Evolutionary conservation across 1,140 invertebrate species (phyloP), one percentile per base, ranked within the genome.

Genomic region (Dolichoris vasculosae): DNA sequence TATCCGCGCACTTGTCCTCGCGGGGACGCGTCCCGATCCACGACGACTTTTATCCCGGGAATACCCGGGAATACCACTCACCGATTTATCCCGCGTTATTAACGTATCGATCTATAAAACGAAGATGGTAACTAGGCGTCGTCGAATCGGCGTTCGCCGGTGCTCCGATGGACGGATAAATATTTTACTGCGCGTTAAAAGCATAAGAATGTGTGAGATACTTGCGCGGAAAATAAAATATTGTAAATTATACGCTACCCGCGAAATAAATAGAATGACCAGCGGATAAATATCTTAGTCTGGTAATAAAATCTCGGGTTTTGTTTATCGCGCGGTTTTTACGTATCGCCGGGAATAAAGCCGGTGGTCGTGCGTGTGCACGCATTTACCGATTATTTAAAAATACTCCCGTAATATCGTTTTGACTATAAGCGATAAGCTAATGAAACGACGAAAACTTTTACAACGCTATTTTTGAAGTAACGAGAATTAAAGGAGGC

Each of bases 251-350:
- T 32, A 20, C 40, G 7, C 38, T 9, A 38, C 6, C 69, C 38
- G 69, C 40, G 69, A n/a, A 73, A 43, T 73, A 73, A 43, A 73
- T 73, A 73, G 69, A 73, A 73, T 73, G 69, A 43, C 38, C 40
- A 73, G 7, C 69, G 11, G 69, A 73, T 73, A 73, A 73, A 73
- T 73, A 73, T 73, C 69, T 73, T 43, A 43, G 69, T 43, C 40
- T 20, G 69, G 69, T n/a, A 43, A 43, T 73, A 73, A 73, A 73
- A 73, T 73, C 69, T 73, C 69, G 23, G n/a, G 38, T n/a, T 43
- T 26, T 17, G 69, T 40, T 73, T 73, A 73, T 73, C 67, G 32
- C 7, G 20, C 17, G 38, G 2, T 23, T 73, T 73, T 73, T 43
- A 73, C 35, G 3, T 23, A n/a, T 43, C 9, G 69, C 38, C 8